Conservation (phyloP, 2,797 vertebrate genomes). For the Cyclura pinguis region DNA sequence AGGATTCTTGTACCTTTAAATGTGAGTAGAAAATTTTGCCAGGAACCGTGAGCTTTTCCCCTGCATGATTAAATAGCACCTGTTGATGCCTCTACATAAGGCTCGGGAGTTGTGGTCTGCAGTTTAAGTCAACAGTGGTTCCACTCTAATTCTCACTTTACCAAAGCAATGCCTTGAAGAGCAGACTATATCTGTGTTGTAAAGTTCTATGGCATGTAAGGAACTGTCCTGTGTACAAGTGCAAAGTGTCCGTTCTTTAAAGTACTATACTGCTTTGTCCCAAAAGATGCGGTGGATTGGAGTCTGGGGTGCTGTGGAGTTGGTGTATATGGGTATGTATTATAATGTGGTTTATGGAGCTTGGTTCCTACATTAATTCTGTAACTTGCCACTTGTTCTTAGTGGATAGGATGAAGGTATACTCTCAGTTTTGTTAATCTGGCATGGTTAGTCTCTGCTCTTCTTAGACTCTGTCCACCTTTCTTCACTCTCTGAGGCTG, state of each 20-base stretch:
- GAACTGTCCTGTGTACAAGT: neutral
- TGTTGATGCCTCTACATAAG: neutral
- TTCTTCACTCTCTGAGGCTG: neutral
- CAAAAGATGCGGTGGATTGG: constrained; percentile 18
- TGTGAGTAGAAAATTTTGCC: neutral
- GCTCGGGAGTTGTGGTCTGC: neutral
- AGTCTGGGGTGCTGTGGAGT: constrained; percentile 1
- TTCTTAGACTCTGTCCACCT: neutral
- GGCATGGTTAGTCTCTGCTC: no score
- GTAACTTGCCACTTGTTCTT: neutral
- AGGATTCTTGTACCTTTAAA: neutral
- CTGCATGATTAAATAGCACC: neutral
- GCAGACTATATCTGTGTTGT: neutral
- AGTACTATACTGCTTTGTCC: neutral
- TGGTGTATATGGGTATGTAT: constrained; percentile 1
- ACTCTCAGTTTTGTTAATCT: neutral
- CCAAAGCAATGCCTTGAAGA: neutral
- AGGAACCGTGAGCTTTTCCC: neutral
- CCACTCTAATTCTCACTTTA: neutral
- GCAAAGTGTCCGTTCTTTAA: neutral
- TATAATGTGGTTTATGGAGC: neutral
- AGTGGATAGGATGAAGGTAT: no score
- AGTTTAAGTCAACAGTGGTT: neutral
- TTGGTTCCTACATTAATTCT: neutral
- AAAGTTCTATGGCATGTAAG: neutral